These are phyloP conservation scores for Neoaliturus tenellus DNA, from an alignment of 2,888 invertebrate species.

Conservation along the genomic window DNA sequence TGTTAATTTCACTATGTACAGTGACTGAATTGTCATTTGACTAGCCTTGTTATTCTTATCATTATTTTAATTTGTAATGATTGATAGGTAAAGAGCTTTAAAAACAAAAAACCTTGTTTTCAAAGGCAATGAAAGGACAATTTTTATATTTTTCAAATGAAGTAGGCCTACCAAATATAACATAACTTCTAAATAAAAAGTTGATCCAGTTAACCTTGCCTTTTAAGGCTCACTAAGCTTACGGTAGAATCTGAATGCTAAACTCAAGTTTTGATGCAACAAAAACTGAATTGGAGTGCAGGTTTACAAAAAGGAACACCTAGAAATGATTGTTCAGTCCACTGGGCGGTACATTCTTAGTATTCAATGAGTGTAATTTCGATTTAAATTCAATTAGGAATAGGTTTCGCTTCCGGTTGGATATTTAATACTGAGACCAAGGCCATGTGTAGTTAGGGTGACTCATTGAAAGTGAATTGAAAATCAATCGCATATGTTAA, in stretches of 20 bases:
- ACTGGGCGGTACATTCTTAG: background rate
- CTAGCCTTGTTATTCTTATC: too few relatives aligned
- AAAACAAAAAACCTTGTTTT: too few relatives aligned
- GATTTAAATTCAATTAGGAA: constrained; percentile 10
- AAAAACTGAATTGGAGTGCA: background rate
- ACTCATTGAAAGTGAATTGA: background rate
- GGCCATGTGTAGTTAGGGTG: constrained; percentile 55
- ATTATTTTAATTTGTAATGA: too few relatives aligned
- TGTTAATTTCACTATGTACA: too few relatives aligned
- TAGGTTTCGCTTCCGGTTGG: constrained; percentile 31
- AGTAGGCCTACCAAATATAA: too few relatives aligned
- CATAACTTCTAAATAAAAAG: background rate
- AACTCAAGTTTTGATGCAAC: constrained; percentile 17
- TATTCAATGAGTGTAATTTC: background rate
- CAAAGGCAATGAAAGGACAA: too few relatives aligned
- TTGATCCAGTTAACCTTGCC: constrained; percentile 26
- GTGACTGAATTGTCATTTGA: too few relatives aligned
- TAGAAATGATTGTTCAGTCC: background rate
- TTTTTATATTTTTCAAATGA: too few relatives aligned
- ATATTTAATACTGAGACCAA: constrained; percentile 15
- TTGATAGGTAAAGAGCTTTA: too few relatives aligned
- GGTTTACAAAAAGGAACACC: background rate
- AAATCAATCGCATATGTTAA: constrained; percentile 45
- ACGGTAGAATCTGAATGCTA: background rate
- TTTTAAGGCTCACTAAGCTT: constrained; percentile 17